Evolutionary conservation across 2,113 vertebrate species (phyloP).

Genomic region (Probosciger aterrimus): DNA sequence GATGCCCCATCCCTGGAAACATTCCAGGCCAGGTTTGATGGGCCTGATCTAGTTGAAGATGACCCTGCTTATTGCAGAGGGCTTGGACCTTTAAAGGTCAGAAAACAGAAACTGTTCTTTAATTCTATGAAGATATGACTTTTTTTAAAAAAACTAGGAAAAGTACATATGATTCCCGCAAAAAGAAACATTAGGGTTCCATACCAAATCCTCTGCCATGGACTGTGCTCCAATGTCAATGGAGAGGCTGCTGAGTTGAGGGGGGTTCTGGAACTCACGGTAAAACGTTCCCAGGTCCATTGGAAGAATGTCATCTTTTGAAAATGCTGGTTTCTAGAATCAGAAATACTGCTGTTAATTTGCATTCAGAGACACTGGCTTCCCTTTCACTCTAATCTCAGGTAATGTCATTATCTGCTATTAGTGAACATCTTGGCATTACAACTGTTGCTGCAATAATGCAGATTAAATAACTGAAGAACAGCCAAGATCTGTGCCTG

Average conservation of each 20-base stretch:
- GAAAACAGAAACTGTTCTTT: background rate
- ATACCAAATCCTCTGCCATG: conserved; percentile 98
- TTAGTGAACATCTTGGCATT: background rate
- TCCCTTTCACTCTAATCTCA: background rate
- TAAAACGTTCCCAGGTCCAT: conserved; percentile 99
- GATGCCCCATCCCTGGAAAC: background rate
- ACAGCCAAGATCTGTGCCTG: background rate
- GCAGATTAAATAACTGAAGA: background rate
- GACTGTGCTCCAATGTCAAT: conserved; percentile 95
- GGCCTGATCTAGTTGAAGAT: background rate
- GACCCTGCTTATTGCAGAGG: background rate
- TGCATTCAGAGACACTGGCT: background rate
- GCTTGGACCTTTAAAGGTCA: background rate
- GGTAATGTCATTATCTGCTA: background rate
- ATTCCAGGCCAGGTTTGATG: background rate
- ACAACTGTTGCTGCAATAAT: background rate
- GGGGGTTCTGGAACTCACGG: conserved; percentile 97
- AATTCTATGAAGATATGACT: background rate
- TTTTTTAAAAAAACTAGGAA: background rate
- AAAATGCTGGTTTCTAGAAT: conserved; percentile 94
- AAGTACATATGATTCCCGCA: background rate
- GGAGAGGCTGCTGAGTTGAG: conserved; percentile 94
- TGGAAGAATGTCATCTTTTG: conserved; percentile 95
- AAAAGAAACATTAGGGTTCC: conserved; percentile 19
- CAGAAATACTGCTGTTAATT: conserved; percentile 8